Base-by-base conservation (phyloP, 2,113 vertebrate species). In the Trogon melanurus region DNA sequence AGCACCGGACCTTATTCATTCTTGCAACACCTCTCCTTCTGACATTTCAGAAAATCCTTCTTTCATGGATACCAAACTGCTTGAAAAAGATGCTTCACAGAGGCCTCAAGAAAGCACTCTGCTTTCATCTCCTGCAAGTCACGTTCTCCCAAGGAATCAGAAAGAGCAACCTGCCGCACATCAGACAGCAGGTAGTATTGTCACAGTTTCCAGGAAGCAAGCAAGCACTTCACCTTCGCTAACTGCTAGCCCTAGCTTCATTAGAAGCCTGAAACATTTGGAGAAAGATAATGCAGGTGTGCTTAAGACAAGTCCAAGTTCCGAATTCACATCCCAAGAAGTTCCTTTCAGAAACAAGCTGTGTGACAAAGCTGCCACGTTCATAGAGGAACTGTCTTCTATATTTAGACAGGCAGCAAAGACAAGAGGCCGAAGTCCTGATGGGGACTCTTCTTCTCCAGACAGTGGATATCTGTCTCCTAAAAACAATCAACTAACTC, bases 381-480 rank as follows among this genome's bases (percentile, higher is more conserved):
- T 99, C 94, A 99, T 99, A 23, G 99, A 99, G 93, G 99, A 99
- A 95, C 97, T 99, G 54, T 99, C 99, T 2, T 99, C 99, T 81
- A 98, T 99, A 96, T 99, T 99, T 79, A 98, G 98, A 96, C 98
- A 99, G 74, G 98, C 99, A 18, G 94, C 97, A 12, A 98, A 98
- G 56, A 76, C 97, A 16, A 97, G 97, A 91, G 98, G 98, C 58
- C 97, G 97, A 67, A 98, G 98, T 87, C 96, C 97, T 10, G 98
- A 99, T n/a, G 99, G 98, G n/a, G 98, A 99, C 57, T 98, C 99
- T 22, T 99, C 99, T 11, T 99, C 99, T 8, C 99, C 99, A 7
- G 99, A 99, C 78, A 99, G 99, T 69, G 99, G 99, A 13, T 99
- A 99, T 91, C 96, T 99, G 61, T 99, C 99, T 64, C 99, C 99